Percentiles rank a stretch among this genome's conserved stretches.
These are phyloP conservation scores for Drosophila villosipedis DNA, from an alignment of 2,888 invertebrate genomes.

Conservation along the genomic window DNA sequence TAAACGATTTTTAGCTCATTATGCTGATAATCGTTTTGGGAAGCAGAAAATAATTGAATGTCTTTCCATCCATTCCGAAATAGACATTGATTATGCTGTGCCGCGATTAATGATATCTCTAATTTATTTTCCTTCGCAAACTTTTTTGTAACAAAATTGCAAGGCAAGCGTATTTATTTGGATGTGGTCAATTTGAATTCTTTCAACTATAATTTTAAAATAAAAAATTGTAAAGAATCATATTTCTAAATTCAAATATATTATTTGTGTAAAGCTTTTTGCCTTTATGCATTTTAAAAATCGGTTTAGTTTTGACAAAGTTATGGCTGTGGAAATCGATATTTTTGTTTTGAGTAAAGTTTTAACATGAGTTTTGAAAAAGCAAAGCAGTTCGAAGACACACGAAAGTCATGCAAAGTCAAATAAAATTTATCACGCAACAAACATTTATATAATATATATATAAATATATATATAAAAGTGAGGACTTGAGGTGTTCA, in stretches of 20 bases:
- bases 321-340: not conserved
- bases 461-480: conserved; percentile 49
- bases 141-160: not conserved
- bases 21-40: not conserved
- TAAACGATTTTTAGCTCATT: not conserved
- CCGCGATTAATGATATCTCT: not conserved
- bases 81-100: not conserved
- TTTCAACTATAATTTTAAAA: not conserved
- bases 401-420: conserved; percentile 71
- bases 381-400: conserved; percentile 58
- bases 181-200: not conserved
- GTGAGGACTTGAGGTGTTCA: not conserved
- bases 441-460: conserved; percentile 57
- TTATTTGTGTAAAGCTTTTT: no score
- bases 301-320: not conserved
- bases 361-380: not conserved
- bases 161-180: no score
- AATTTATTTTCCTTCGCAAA: not conserved
- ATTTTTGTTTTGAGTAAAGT: not conserved
- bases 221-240: not conserved
- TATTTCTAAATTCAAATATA: not conserved
- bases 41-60: not conserved
- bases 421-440: conserved; percentile 67
- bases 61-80: not conserved
- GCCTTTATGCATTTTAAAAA: not conserved